Percentiles rank a stretch among this genome's conserved stretches.
These are phyloP conservation scores for Cirrhinus molitorella DNA, from an alignment of 2,797 vertebrate species.

Conservation along the genomic window DNA sequence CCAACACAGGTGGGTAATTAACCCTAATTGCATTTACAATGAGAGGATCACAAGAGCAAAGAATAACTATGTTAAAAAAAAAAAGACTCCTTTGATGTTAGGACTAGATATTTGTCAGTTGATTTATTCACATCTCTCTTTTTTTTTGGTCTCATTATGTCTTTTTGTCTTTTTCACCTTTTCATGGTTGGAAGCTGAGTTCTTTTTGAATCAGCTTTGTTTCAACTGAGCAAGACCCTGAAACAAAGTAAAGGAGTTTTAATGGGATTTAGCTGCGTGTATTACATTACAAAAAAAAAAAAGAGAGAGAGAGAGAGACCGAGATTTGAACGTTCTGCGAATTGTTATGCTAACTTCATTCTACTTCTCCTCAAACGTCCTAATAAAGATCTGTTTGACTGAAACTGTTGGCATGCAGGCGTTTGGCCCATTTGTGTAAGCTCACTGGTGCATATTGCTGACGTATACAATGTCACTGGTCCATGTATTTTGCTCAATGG, in stretches of 20 bases:
- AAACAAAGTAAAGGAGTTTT: slow-evolving; percentile 59
- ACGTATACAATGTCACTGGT: slow-evolving; percentile 54
- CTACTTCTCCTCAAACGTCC: background rate
- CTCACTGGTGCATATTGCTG: slow-evolving; percentile 61
- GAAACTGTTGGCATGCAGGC: slow-evolving; percentile 46
- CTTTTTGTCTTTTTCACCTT: slow-evolving; percentile 51
- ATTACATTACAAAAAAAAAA: slow-evolving; percentile 5
- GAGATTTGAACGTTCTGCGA: slow-evolving; percentile 11
- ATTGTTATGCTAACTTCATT: background rate
- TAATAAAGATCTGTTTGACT: slow-evolving; percentile 59
- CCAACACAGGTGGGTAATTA: slow-evolving; percentile 79
- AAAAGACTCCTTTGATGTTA: slow-evolving; percentile 66
- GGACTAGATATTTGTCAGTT: slow-evolving; percentile 55
- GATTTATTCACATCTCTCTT: slow-evolving; percentile 42
- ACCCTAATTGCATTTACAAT: slow-evolving; percentile 76
- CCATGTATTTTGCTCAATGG: slow-evolving; percentile 62
- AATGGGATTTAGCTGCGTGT: slow-evolving; percentile 49
- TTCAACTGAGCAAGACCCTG: slow-evolving; percentile 24
- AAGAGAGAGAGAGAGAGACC: background rate
- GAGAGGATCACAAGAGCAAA: slow-evolving; percentile 49
- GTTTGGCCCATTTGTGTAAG: slow-evolving; percentile 56
- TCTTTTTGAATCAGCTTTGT: slow-evolving; percentile 29
- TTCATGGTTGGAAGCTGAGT: slow-evolving; percentile 50
- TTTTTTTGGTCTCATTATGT: slow-evolving; percentile 24
- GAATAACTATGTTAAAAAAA: slow-evolving; percentile 59